Evolutionary conservation across 1,140 invertebrate species (phyloP).

Genomic region (Drosophila kanapiae): DNA sequence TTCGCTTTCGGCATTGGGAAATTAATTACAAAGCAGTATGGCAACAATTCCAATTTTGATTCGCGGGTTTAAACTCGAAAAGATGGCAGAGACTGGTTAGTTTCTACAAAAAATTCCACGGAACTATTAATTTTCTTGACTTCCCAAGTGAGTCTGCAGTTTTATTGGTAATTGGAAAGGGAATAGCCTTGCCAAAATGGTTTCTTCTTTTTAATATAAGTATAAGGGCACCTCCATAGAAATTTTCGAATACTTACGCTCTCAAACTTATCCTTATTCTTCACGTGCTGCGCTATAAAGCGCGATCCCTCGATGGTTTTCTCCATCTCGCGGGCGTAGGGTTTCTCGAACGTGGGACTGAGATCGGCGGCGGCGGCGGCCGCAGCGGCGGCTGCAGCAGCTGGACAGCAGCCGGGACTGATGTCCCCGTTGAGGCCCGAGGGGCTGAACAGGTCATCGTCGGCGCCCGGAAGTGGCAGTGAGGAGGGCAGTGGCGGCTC

Average conservation of each 20-base stretch:
- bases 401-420: slow-evolving; percentile 86
- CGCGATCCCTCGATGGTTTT: slow-evolving; percentile 95
- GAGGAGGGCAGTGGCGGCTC: slow-evolving; percentile 89
- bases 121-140: not conserved
- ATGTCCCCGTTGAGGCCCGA: slow-evolving; percentile 86
- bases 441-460: slow-evolving; percentile 93
- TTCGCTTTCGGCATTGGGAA: slow-evolving; percentile 24
- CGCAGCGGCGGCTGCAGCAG: slow-evolving; percentile 53
- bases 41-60: slow-evolving; percentile 13
- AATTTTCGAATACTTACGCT: no score
- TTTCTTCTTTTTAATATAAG: not conserved
- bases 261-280: slow-evolving; percentile 97
- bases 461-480: slow-evolving; percentile 89
- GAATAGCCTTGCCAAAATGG: not conserved
- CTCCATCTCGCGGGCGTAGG: slow-evolving; percentile 92
- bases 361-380: slow-evolving; percentile 87
- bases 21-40: slow-evolving; percentile 39
- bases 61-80: not conserved
- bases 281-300: slow-evolving; percentile 97
- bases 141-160: not conserved
- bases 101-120: not conserved
- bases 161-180: not conserved
- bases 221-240: no score
- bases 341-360: slow-evolving; percentile 92
- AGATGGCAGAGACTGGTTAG: not conserved